Percentiles rank a stretch among this genome's conserved stretches.
Evolutionary conservation across 2,888 invertebrate genomes (phyloP).

Genomic region (Halocaridina rubra): DNA sequence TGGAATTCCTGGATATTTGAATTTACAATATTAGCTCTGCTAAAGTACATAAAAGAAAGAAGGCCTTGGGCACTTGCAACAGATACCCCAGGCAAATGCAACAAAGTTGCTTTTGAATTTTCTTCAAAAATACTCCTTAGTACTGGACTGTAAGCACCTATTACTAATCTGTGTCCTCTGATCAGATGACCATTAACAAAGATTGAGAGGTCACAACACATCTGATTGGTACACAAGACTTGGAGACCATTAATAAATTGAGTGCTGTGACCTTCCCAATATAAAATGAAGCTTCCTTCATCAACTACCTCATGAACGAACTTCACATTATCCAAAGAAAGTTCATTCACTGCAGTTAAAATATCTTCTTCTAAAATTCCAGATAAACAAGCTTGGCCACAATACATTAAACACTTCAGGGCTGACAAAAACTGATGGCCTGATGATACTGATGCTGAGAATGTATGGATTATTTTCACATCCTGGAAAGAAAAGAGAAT

Average conservation of each 20-base stretch:
- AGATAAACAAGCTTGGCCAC: neutral
- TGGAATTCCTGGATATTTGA: neutral
- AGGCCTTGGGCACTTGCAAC: neutral
- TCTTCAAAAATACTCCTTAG: neutral
- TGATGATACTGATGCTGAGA: too few relatives aligned
- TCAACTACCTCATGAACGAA: neutral
- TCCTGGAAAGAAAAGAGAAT: too few relatives aligned
- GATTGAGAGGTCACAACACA: neutral
- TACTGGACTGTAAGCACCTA: neutral
- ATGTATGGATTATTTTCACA: too few relatives aligned
- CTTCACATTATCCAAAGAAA: neutral
- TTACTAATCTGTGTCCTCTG: neutral
- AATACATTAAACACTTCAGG: neutral
- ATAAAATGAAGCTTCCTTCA: neutral
- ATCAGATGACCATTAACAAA: neutral
- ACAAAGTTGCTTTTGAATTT: neutral
- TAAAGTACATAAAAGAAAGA: neutral
- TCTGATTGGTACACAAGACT: neutral
- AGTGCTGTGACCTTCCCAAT: neutral
- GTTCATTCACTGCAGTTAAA: neutral
- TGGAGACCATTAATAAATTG: neutral
- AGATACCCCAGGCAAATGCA: neutral
- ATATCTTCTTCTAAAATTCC: neutral
- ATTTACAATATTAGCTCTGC: neutral
- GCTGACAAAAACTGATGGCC: too few relatives aligned